Percentiles rank a stretch among this genome's conserved stretches.
These are phyloP conservation scores for Buathra laborator DNA, from an alignment of 2,888 invertebrate genomes.

Conservation along the genomic window DNA sequence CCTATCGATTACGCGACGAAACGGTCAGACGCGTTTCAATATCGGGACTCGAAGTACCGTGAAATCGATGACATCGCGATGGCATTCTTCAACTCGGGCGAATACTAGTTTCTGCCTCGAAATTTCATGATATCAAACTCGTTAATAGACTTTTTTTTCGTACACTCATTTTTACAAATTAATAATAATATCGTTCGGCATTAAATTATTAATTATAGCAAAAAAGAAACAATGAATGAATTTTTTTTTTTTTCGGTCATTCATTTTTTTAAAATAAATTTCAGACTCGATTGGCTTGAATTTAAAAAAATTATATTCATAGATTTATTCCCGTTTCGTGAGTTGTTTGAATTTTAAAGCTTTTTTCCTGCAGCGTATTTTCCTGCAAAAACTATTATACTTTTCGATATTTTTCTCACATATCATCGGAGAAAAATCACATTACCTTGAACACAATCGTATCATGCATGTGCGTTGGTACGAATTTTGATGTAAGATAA, in stretches of 20 bases:
- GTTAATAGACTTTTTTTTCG: background rate
- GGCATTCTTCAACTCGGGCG: background rate
- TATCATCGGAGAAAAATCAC: background rate
- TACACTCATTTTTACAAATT: background rate
- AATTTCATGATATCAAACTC: slow-evolving; percentile 3
- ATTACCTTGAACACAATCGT: background rate
- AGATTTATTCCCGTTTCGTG: too few relatives aligned
- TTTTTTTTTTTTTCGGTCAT: too few relatives aligned
- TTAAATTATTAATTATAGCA: too few relatives aligned
- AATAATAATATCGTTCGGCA: too few relatives aligned
- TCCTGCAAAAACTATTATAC: background rate
- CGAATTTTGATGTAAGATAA: background rate
- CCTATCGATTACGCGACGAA: slow-evolving; percentile 41
- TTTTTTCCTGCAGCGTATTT: background rate
- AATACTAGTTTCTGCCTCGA: background rate
- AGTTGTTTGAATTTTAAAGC: too few relatives aligned
- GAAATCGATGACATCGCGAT: slow-evolving; percentile 30
- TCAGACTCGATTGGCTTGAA: too few relatives aligned
- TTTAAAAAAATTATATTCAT: too few relatives aligned
- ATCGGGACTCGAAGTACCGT: slow-evolving; percentile 41
- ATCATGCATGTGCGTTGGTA: background rate
- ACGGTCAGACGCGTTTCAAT: slow-evolving; percentile 41
- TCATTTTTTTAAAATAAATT: too few relatives aligned
- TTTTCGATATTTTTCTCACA: background rate
- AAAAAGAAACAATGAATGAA: too few relatives aligned